phyloP scores from a whole-genome alignment of 2,797 vertebrate genomes.

The Lacerta agilis region DNA sequence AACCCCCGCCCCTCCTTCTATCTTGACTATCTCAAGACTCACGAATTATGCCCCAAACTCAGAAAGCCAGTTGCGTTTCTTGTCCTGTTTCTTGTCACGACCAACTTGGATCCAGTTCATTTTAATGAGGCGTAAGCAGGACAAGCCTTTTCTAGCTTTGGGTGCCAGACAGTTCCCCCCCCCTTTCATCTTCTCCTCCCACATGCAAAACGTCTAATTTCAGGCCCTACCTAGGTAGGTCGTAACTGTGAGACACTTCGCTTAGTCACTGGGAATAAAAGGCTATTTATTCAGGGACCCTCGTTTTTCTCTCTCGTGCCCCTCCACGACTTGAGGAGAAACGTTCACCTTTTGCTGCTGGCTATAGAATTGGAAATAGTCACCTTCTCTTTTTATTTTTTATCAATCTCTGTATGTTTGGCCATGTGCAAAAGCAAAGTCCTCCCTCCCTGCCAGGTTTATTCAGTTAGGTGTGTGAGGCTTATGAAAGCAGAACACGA shows the following conservation, averaged over 20 bases:
- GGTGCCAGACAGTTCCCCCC: background rate
- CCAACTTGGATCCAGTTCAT: background rate
- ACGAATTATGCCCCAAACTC: background rate
- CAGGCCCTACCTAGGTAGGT: too few species aligned
- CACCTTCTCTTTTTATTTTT: background rate
- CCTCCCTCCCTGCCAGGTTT: constrained; percentile 39
- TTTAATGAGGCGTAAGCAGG: background rate
- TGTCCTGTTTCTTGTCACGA: background rate
- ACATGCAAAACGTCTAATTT: background rate
- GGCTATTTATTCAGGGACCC: background rate
- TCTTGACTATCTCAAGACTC: background rate
- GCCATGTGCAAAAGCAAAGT: background rate
- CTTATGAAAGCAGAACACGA: constrained; percentile 45
- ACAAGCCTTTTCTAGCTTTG: too few species aligned
- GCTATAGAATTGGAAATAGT: background rate
- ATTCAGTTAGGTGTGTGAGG: constrained; percentile 29
- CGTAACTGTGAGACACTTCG: background rate
- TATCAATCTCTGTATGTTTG: background rate
- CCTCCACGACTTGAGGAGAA: background rate
- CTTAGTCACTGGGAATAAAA: background rate
- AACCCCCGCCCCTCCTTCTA: too few species aligned
- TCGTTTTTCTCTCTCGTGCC: background rate
- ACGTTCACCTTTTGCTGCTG: background rate
- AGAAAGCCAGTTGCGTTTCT: background rate
- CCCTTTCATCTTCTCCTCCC: background rate